A percentile compares a stretch with the other conserved stretches of the same genome.
Conservation (phyloP, 2,797 vertebrate species). For the Hydrolagus colliei region DNA sequence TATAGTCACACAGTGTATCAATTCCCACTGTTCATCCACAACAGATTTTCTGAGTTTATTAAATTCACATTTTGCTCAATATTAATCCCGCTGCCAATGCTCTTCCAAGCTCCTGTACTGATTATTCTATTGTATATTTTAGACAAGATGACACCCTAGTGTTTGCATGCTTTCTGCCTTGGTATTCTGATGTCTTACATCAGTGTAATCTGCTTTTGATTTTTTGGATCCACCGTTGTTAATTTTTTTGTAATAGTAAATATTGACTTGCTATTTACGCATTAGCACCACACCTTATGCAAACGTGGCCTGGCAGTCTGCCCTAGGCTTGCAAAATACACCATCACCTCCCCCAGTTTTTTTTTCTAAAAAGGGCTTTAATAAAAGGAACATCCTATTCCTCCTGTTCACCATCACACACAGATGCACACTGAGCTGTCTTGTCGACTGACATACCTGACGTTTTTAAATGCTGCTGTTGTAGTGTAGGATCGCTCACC, state of each 20-base stretch:
- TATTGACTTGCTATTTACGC: slow-evolving; percentile 4
- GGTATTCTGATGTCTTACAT: not conserved
- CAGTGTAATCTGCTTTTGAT: not conserved
- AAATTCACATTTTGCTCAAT: not conserved
- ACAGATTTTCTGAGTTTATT: not conserved
- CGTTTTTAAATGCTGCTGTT: not conserved
- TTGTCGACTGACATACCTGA: not conserved
- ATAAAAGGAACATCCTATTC: not conserved
- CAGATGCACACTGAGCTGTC: not conserved
- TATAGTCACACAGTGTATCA: too few species aligned
- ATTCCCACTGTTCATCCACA: not conserved
- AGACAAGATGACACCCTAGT: not conserved
- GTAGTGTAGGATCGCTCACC: not conserved
- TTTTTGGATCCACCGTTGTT: not conserved
- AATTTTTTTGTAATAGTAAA: not conserved
- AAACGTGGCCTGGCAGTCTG: not conserved
- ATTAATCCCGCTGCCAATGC: not conserved
- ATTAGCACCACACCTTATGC: not conserved
- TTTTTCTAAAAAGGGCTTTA: not conserved
- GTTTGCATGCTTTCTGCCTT: not conserved
- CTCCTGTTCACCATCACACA: too few species aligned
- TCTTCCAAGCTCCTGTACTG: not conserved
- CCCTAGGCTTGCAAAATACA: not conserved
- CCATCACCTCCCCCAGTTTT: not conserved
- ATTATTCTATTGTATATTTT: not conserved